Conservation (phyloP, 1,140 invertebrate species). For the Mylabris phalerata region DNA sequence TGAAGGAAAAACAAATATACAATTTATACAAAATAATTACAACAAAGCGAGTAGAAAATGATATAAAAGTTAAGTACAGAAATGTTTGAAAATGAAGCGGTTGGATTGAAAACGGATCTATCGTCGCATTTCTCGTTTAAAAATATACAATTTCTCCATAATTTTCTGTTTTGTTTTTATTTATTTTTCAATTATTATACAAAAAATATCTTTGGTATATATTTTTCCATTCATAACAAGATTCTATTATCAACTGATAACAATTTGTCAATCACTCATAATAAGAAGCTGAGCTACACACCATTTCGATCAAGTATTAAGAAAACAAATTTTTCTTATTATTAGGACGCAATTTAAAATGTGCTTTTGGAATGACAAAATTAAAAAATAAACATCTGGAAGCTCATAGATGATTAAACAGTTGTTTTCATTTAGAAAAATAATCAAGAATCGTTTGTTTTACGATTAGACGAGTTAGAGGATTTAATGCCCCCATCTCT, state of each 20-base stretch:
- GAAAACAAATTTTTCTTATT: conserved; percentile 9
- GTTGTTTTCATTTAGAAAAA: no score
- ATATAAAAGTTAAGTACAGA: no score
- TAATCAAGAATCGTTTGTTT: no score
- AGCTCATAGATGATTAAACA: conserved; percentile 17
- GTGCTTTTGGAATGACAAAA: not conserved
- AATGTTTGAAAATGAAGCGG: no score
- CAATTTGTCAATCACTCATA: conserved; percentile 19
- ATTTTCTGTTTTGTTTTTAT: conserved; percentile 17
- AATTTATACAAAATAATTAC: conserved; percentile 18
- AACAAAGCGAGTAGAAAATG: conserved; percentile 2
- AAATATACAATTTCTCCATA: conserved; percentile 35
- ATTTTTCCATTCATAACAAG: conserved; percentile 36
- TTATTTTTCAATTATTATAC: conserved; percentile 31
- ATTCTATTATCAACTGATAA: conserved; percentile 25
- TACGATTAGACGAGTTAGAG: no score
- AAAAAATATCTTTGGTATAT: conserved; percentile 42
- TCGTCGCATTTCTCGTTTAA: conserved; percentile 34
- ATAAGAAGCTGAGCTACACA: conserved; percentile 13
- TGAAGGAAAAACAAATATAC: conserved; percentile 7
- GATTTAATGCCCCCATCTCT: no score
- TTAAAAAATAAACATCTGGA: conserved; percentile 14
- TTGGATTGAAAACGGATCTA: no score
- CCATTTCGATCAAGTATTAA: conserved; percentile 2
- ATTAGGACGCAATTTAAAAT: not conserved